Percentiles rank a stretch among this genome's conserved stretches.
Conservation (phyloP, 2,888 invertebrate species). For the Salticus scenicus region DNA sequence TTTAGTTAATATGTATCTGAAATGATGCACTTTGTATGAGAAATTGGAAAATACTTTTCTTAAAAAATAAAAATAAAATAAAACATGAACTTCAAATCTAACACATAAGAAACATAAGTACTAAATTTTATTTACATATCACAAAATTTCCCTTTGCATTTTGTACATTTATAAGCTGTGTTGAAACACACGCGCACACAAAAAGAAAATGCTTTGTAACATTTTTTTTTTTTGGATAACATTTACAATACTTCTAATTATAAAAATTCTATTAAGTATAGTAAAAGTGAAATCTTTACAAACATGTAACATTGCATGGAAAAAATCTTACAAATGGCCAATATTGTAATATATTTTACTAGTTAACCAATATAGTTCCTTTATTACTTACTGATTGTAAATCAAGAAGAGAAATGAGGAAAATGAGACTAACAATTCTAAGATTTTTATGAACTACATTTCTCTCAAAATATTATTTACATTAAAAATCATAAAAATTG, state of each 20-base stretch:
- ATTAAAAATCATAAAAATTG: slow-evolving; percentile 66
- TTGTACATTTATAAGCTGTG: neutral
- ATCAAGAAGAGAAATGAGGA: slow-evolving; percentile 40
- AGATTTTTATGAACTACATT: slow-evolving; percentile 57
- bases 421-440: slow-evolving; percentile 58
- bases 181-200: neutral
- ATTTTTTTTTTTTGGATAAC: neutral
- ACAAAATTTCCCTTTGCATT: neutral
- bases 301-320: neutral
- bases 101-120: slow-evolving; percentile 4
- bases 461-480: slow-evolving; percentile 66
- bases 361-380: neutral
- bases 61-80: neutral
- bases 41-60: too few species aligned
- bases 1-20: too few species aligned
- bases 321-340: slow-evolving; percentile 15
- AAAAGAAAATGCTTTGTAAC: neutral
- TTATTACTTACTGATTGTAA: slow-evolving; percentile 29
- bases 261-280: slow-evolving; percentile 10
- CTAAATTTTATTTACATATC: slow-evolving; percentile 19
- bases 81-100: neutral
- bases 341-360: neutral
- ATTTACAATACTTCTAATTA: neutral
- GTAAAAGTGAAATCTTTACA: neutral
- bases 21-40: too few species aligned